phyloP scores from a whole-genome alignment of 2,888 invertebrate genomes.

The Sphaerophoria rueppellii region DNA sequence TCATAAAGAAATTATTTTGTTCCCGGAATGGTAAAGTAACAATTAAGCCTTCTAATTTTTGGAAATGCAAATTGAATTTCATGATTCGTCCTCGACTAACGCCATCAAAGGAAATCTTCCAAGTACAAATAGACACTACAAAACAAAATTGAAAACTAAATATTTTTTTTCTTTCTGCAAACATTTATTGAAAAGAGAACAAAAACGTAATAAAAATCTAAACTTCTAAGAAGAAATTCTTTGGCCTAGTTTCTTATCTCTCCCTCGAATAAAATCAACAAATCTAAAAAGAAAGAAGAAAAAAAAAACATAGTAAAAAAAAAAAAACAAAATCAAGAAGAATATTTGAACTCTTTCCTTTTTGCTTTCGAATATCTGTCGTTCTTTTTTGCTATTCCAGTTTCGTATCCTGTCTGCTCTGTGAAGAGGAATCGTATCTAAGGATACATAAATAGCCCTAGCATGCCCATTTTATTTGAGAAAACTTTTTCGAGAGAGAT shows the following conservation, averaged over 20 bases:
- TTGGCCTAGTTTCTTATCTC: constrained; percentile 10
- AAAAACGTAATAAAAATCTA: neutral
- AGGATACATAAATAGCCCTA: neutral
- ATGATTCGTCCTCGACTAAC: too few relatives aligned
- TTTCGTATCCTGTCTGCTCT: neutral
- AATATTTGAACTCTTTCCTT: constrained; percentile 33
- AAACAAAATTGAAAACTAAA: constrained; percentile 20
- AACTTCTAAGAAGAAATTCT: constrained; percentile 12
- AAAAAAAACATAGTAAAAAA: constrained; percentile 7
- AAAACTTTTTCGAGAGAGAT: constrained; percentile 51
- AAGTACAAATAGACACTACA: neutral
- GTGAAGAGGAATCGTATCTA: neutral
- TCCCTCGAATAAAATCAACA: constrained; percentile 16
- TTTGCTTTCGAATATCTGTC: neutral
- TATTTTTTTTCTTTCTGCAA: neutral
- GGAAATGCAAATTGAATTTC: too few relatives aligned
- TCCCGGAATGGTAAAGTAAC: too few relatives aligned
- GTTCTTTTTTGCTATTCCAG: neutral
- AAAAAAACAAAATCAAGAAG: constrained; percentile 33
- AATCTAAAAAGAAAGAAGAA: neutral
- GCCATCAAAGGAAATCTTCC: too few relatives aligned
- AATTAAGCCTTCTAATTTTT: too few relatives aligned
- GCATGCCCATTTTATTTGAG: constrained; percentile 38
- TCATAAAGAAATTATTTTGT: too few relatives aligned
- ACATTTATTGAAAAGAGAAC: constrained; percentile 9